Conservation (phyloP, 1,140 invertebrate genomes). For the Eurosta solidaginis region DNA sequence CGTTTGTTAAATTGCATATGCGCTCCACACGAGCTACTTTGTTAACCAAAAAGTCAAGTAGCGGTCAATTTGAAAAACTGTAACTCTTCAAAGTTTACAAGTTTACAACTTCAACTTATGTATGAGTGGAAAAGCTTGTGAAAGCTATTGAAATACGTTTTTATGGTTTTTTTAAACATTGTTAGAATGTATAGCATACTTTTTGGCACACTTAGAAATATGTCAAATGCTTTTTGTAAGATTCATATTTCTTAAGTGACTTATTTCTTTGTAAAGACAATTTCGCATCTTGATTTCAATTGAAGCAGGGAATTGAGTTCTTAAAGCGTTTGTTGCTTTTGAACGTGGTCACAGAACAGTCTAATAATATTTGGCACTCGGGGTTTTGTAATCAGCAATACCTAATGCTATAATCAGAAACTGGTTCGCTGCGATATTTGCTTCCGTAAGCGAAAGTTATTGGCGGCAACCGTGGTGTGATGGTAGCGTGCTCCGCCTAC, state of each 20-base stretch:
- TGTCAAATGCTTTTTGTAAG: neutral
- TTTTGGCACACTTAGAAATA: neutral
- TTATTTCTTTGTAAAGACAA: too few species aligned
- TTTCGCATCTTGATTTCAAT: too few species aligned
- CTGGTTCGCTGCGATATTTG: too few species aligned
- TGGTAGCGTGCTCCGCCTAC: too few species aligned
- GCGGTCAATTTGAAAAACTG: slow-evolving; percentile 11
- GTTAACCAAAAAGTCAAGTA: slow-evolving; percentile 16
- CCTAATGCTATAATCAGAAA: too few species aligned
- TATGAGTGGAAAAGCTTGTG: neutral
- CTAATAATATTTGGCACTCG: too few species aligned
- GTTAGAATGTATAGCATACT: neutral
- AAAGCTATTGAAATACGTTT: neutral
- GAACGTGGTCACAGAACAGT: too few species aligned
- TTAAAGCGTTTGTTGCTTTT: too few species aligned
- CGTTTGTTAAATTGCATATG: neutral
- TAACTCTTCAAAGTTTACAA: neutral
- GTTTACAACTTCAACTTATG: neutral
- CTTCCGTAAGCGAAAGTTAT: too few species aligned
- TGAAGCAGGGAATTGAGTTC: too few species aligned
- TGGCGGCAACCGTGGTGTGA: too few species aligned
- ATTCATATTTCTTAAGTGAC: neutral
- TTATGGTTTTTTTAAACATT: neutral
- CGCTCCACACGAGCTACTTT: neutral
- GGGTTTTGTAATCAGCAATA: too few species aligned